phyloP scores from a whole-genome alignment of 2,113 vertebrate genomes.

The Picathartes gymnocephalus region DNA sequence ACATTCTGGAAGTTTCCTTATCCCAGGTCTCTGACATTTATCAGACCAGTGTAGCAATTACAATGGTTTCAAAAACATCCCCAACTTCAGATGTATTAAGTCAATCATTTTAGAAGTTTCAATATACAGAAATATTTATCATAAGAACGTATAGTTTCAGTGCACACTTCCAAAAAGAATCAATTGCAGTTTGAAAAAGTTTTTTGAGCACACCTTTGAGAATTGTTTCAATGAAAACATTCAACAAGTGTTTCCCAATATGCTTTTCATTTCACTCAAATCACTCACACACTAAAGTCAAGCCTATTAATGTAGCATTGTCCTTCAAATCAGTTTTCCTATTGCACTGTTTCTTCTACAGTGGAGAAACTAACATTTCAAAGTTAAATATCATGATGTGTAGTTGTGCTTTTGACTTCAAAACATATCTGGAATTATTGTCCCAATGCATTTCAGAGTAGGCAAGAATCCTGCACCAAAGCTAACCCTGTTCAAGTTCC shows the following conservation, averaged over 20 bases:
- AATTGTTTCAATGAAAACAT: background rate
- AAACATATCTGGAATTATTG: background rate
- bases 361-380: background rate
- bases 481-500: background rate
- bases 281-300: background rate
- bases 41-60: background rate
- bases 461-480: background rate
- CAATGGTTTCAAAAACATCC: background rate
- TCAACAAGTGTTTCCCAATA: background rate
- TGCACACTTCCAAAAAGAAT: background rate
- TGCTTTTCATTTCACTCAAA: background rate
- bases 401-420: background rate
- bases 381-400: background rate
- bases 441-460: background rate
- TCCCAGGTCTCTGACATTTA: background rate
- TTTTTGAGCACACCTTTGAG: background rate
- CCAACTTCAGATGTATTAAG: background rate
- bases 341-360: background rate
- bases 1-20: background rate
- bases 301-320: rapidly evolving
- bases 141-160: background rate
- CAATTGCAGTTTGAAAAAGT: background rate
- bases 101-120: background rate
- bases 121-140: background rate
- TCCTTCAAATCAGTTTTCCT: background rate